phyloP scores from a whole-genome alignment of 2,113 vertebrate genomes.

The Actenoides hombroni region DNA sequence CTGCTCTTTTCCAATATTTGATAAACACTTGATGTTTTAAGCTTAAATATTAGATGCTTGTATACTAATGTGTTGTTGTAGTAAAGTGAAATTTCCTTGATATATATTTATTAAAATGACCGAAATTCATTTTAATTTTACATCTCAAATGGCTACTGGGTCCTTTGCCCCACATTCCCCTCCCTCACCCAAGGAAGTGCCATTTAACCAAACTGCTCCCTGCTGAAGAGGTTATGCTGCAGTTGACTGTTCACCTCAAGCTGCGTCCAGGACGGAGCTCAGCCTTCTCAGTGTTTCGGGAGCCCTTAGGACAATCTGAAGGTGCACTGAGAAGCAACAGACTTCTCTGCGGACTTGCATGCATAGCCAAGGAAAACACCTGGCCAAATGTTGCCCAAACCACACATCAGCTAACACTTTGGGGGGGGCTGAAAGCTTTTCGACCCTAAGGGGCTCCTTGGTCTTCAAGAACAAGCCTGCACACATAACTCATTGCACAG shows the following conservation, averaged over 20 bases:
- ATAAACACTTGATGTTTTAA: slow-evolving; percentile 79
- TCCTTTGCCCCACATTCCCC: not conserved
- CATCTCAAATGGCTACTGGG: slow-evolving; percentile 35
- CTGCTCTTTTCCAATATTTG: slow-evolving; percentile 79
- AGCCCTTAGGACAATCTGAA: not conserved
- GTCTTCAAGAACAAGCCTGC: not conserved
- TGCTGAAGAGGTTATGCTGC: not conserved
- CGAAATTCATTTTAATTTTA: slow-evolving; percentile 73
- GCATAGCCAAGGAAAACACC: not conserved
- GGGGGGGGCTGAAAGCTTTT: not conserved
- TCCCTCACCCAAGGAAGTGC: not conserved
- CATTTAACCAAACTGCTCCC: not conserved
- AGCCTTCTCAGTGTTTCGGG: not conserved
- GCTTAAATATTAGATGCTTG: slow-evolving; percentile 80
- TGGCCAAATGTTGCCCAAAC: not conserved
- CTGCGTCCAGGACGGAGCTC: not conserved
- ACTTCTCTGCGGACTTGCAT: not conserved
- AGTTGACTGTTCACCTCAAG: not conserved
- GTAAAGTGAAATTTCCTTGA: slow-evolving; percentile 82
- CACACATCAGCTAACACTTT: not conserved
- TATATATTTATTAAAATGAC: slow-evolving; percentile 85
- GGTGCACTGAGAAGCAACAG: not conserved
- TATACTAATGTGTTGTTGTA: slow-evolving; percentile 80
- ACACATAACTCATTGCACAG: not conserved
- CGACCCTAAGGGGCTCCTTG: not conserved